Base-by-base conservation (phyloP, 1,140 invertebrate genomes). In the Eubasilissa regina region DNA sequence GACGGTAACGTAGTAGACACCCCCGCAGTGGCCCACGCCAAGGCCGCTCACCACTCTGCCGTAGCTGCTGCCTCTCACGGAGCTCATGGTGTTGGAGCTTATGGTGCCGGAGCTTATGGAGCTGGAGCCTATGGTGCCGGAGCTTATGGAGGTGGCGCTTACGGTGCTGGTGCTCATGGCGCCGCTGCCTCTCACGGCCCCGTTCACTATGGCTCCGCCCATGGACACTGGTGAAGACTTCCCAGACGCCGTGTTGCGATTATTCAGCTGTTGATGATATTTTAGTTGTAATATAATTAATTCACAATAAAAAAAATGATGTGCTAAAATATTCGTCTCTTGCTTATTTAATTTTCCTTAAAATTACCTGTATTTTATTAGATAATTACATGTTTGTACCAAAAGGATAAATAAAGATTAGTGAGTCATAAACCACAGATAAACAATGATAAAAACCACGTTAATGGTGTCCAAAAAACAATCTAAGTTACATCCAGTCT, bases 141-240 rank as follows among this genome's bases (percentile, higher is more conserved):
- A 0, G 68, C 35, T 17, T 13, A 43, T 35, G 81, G 84, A 53
- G 83, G 80, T 74, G 79, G 60, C 86, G 86, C 85, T 85, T 85
- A 84, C 72, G 80, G 75, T 48, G 75, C 75, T 43, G 84, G 84
- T 12, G 86, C 86, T 51, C 87, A 88, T 80, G 88, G 88, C 81
- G 87, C 25, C 6, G 25, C 4, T 17, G 55, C 75, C 25, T 35
- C 25, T 35, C 25, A 35, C 25, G 25, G 87, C 80, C 87, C 85
- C 6, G 25, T 35, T 6, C 25, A 35, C 6, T 35, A 35, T 35
- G 25, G 25, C 25, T 35, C 25, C 25, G 25, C 25, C 21, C 55
- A 58, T 58, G 55, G 55, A 21, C 55, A 58, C 21, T 58, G 12
- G 8, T 58, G 17, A 58, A 6, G 15, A 15, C 3, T 78, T 17